Base-by-base conservation (phyloP, 2,113 vertebrate species). In the Microcebus ravelobensis region DNA sequence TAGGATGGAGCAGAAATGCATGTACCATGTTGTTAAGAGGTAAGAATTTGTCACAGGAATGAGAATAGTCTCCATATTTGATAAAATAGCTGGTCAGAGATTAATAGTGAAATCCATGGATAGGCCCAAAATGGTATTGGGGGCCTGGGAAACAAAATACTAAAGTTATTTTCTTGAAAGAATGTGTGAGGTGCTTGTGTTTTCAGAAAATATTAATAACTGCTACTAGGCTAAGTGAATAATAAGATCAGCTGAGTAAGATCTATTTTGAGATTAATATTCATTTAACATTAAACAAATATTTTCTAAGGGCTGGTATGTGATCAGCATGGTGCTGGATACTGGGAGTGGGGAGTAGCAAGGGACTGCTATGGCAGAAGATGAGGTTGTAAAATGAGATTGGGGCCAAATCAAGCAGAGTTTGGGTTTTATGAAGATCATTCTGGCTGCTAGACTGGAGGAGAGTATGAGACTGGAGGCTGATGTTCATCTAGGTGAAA, bases 161-260 rank as follows among this genome's bases (percentile, higher is more conserved):
- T 81, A 90, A 92, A 91, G 86, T 63, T 63, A 27, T 9, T 39
- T 95, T 59, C 8, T 90, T 91, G 65, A 79, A 92, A 89, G 76
- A 74, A 71, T 61, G 29, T 74, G 25, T 90, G 39, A 87, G 45
- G 59, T 65, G 59, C 25, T 80, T 50, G 15, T 81, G 4, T 91
- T 8, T 79, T 89, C 13, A 70, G 45, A 87, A 95, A 94, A 90
- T 57, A 57, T 57, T 57, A 57, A 57, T 83, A 83, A 39, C 80
- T 82, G 6, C 74, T 87, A 4, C 52, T 34, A 82, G 74, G 31
- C 63, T 84, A 95, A 84, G 29, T 85, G 52, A 85, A 9, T 67
- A 65, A 82, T 92, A 73, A 67, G 50, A 57, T 92, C 94, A 87
- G 81, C 70, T 57, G 39, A 36, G 21, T 67, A 52, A 50, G 34